These are phyloP conservation scores for Hydropsyche tenuis DNA, from an alignment of 1,140 invertebrate species.

Conservation along the genomic window DNA sequence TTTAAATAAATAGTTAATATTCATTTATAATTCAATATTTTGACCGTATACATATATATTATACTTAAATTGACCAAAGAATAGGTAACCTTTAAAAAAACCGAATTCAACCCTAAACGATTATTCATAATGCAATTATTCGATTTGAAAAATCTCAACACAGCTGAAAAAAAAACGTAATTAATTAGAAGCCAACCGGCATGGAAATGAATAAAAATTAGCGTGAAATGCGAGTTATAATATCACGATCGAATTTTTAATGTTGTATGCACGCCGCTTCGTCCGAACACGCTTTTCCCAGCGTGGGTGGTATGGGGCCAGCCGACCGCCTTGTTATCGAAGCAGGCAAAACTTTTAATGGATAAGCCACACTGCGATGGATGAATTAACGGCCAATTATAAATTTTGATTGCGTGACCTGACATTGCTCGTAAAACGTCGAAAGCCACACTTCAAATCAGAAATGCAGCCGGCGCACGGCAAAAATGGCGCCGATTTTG, in stretches of 20 bases:
- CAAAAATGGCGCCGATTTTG: too few species aligned
- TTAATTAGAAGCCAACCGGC: too few species aligned
- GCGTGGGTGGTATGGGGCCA: background rate
- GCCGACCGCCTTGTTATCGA: slow-evolving; percentile 30
- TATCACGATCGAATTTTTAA: slow-evolving; percentile 21
- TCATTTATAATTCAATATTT: too few species aligned
- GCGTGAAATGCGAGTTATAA: background rate
- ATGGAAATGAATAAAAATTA: too few species aligned
- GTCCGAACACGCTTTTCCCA: background rate
- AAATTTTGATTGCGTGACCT: slow-evolving; percentile 41
- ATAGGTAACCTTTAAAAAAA: too few species aligned
- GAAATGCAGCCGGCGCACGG: background rate
- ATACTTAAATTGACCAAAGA: too few species aligned
- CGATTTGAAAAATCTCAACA: too few species aligned
- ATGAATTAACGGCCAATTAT: slow-evolving; percentile 42
- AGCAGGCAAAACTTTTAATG: slow-evolving; percentile 37
- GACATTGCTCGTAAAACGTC: slow-evolving; percentile 27
- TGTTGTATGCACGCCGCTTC: background rate
- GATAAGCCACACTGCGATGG: slow-evolving; percentile 38
- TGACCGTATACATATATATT: too few species aligned
- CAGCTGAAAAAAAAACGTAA: too few species aligned
- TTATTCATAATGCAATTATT: too few species aligned
- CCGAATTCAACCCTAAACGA: too few species aligned
- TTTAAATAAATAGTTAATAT: too few species aligned
- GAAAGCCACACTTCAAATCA: slow-evolving; percentile 23